Evolutionary conservation across 2,113 vertebrate species (phyloP).

Genomic region (Octodon degus): DNA sequence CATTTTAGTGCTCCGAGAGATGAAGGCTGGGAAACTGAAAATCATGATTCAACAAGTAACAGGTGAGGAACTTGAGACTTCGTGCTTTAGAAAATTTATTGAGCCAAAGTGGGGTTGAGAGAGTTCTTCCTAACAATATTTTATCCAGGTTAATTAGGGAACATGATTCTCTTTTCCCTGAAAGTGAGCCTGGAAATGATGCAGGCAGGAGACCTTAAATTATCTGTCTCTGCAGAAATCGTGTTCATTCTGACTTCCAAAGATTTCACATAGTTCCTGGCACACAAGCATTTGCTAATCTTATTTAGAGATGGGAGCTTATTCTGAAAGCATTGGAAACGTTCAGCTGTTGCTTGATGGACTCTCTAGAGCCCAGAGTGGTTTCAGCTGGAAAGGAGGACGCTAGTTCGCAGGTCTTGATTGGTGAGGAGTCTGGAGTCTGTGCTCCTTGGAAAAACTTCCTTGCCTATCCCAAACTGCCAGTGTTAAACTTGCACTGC

Average conservation of each 20-base stretch:
- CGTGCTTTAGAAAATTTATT: conserved; percentile 44
- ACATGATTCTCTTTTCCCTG: background rate
- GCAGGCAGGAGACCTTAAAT: background rate
- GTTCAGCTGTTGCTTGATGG: background rate
- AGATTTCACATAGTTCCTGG: background rate
- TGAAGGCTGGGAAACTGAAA: background rate
- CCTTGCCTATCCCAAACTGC: background rate
- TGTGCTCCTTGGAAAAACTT: background rate
- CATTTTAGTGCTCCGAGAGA: conserved; percentile 10
- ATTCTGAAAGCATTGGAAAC: background rate
- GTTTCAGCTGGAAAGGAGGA: background rate
- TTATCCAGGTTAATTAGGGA: conserved; percentile 31
- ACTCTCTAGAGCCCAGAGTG: background rate
- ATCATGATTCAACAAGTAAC: conserved; percentile 27
- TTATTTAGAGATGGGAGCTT: conserved; percentile 44
- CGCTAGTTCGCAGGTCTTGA: background rate
- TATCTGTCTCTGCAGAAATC: conserved; percentile 41
- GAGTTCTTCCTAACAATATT: conserved; percentile 40
- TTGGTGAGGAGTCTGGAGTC: background rate
- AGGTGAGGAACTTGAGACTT: conserved; percentile 22
- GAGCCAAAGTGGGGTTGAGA: background rate
- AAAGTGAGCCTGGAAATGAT: conserved; percentile 18
- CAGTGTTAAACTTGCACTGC: background rate
- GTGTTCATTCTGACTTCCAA: conserved; percentile 40
- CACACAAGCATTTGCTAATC: conserved; percentile 20